phyloP scores from a whole-genome alignment of 2,888 invertebrate genomes.

The Esperia sulphurella region DNA sequence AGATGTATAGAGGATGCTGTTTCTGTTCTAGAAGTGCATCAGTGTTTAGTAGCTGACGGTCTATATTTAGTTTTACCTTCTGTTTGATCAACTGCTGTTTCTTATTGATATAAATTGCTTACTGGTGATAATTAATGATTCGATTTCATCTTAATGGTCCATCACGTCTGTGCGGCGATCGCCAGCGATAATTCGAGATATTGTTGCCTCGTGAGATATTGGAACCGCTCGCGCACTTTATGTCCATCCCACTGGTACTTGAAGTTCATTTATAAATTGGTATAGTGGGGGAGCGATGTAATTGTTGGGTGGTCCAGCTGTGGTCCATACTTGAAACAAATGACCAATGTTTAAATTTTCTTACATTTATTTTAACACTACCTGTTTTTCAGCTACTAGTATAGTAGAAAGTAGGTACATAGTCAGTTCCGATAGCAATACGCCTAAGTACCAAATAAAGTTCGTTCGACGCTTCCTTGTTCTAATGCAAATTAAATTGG shows the following conservation, averaged over 20 bases:
- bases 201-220: slow-evolving; percentile 15
- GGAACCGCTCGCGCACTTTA: slow-evolving; percentile 12
- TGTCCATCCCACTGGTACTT: slow-evolving; percentile 11
- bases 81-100: not conserved
- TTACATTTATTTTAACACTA: too few species aligned
- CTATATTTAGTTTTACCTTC: too few species aligned
- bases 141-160: slow-evolving; percentile 15
- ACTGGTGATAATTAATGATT: not conserved
- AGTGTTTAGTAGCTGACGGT: too few species aligned
- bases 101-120: not conserved
- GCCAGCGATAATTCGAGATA: slow-evolving; percentile 14
- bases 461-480: too few species aligned
- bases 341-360: not conserved
- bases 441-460: too few species aligned
- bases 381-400: too few species aligned
- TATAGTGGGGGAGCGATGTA: slow-evolving; percentile 5
- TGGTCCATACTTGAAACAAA: slow-evolving; percentile 5
- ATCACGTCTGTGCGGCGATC: slow-evolving; percentile 11
- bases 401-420: too few species aligned
- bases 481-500: too few species aligned
- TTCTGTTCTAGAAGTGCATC: too few species aligned
- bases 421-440: too few species aligned
- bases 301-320: slow-evolving; percentile 12
- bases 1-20: too few species aligned
- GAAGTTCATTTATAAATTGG: slow-evolving; percentile 12